Evolutionary conservation across 1,140 invertebrate genomes (phyloP).

Genomic region (Neuroterus valhalla): DNA sequence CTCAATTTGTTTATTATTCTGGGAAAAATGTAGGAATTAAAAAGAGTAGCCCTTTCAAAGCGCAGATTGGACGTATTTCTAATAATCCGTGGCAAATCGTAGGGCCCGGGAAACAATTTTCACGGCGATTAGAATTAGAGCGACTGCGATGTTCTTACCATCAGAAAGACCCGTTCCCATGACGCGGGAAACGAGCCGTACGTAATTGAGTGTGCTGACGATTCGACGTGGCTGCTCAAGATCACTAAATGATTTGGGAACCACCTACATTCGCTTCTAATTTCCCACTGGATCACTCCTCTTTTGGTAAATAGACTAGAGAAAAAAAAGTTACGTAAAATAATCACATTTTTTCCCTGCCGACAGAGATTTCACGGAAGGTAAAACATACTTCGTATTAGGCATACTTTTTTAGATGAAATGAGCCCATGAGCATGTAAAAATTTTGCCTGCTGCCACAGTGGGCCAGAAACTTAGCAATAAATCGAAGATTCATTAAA

Average conservation of each 20-base stretch:
- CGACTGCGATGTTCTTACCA: conserved; percentile 44
- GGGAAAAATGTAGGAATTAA: conserved; percentile 11
- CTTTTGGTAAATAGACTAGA: not conserved
- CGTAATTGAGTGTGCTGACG: conserved; percentile 67
- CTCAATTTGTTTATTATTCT: not conserved
- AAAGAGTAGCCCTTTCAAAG: not conserved
- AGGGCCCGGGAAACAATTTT: conserved; percentile 67
- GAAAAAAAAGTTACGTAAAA: not conserved
- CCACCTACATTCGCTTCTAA: conserved; percentile 37
- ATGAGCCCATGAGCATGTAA: too few relatives aligned
- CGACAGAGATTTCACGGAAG: too few relatives aligned
- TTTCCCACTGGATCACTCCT: conserved; percentile 16
- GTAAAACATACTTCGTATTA: too few relatives aligned
- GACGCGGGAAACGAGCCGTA: conserved; percentile 68
- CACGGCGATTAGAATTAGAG: conserved; percentile 72
- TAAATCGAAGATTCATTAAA: too few relatives aligned
- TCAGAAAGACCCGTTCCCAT: conserved; percentile 65
- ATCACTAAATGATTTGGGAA: conserved; percentile 72
- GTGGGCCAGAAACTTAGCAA: too few relatives aligned
- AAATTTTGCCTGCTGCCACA: too few relatives aligned
- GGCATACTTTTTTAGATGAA: too few relatives aligned
- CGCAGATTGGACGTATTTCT: conserved; percentile 39
- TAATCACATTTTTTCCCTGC: too few relatives aligned
- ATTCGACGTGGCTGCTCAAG: conserved; percentile 62
- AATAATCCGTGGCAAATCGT: conserved; percentile 67